Conservation (phyloP, 1,140 invertebrate genomes). For the Drosophila novamexicana region DNA sequence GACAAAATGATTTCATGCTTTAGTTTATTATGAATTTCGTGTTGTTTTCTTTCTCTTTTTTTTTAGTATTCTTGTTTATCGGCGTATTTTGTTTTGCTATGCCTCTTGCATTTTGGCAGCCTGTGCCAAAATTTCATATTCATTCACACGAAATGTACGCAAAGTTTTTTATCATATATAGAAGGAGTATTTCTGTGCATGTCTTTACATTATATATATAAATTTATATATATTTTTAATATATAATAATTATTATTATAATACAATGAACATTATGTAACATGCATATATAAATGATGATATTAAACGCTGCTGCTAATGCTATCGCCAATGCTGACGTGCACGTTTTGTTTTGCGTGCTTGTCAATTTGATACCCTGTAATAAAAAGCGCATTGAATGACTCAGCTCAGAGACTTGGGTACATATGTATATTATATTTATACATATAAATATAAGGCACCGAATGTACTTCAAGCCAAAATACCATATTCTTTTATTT, state of each 20-base stretch:
- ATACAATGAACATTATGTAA: constrained; percentile 23
- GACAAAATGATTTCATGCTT: constrained; percentile 64
- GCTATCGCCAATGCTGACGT: constrained; percentile 37
- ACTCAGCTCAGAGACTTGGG: not conserved
- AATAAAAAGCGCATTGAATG: not conserved
- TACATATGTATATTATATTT: not conserved
- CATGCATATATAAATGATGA: constrained; percentile 23
- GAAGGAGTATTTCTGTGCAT: not conserved
- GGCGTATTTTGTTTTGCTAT: constrained; percentile 61
- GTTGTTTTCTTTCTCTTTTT: not conserved
- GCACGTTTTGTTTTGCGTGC: constrained; percentile 21
- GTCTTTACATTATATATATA: not conserved
- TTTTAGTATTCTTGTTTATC: constrained; percentile 23
- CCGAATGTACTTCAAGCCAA: not conserved
- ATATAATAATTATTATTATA: constrained; percentile 39
- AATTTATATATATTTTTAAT: constrained; percentile 18
- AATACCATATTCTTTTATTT: too few relatives aligned
- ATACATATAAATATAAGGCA: not conserved
- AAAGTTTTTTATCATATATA: constrained; percentile 27
- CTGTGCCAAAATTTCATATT: constrained; percentile 54
- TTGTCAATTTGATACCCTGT: constrained; percentile 22
- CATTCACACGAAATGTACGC: constrained; percentile 57
- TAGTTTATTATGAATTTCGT: constrained; percentile 28
- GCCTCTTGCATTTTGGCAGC: constrained; percentile 43
- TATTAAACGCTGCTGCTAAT: constrained; percentile 10